phyloP scores from a whole-genome alignment of 2,888 invertebrate genomes.

The Dynastes grantii region DNA sequence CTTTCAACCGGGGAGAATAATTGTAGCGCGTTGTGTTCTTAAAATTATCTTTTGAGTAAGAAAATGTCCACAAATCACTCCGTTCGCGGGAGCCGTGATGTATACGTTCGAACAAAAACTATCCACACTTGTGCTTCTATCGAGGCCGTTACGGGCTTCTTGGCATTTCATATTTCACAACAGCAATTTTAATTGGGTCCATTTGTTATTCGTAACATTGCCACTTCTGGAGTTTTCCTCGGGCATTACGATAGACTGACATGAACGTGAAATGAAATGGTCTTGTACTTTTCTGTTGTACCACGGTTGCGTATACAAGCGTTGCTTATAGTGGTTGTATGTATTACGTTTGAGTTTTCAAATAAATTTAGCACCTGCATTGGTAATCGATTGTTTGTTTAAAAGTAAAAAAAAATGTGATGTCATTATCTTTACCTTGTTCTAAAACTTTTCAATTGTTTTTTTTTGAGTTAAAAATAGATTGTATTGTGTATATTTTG shows the following conservation, averaged over 20 bases:
- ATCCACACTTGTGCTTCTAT: conserved; percentile 40
- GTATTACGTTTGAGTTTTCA: background rate
- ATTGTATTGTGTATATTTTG: too few species aligned
- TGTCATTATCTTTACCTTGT: too few species aligned
- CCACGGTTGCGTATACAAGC: background rate
- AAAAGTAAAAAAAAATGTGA: too few species aligned
- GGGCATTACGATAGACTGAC: conserved; percentile 31
- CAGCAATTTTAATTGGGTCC: conserved; percentile 45
- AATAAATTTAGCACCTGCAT: background rate
- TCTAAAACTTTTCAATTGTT: too few species aligned
- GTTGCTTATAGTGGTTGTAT: background rate
- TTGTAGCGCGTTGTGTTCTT: conserved; percentile 32
- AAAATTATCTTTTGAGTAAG: conserved; percentile 37
- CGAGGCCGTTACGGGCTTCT: conserved; percentile 32
- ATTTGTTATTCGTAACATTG: conserved; percentile 40
- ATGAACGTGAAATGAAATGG: conserved; percentile 20
- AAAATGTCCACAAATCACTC: conserved; percentile 38
- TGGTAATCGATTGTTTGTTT: too few species aligned
- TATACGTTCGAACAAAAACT: conserved; percentile 33
- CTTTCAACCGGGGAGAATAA: conserved; percentile 22
- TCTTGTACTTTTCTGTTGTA: background rate
- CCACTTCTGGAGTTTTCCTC: conserved; percentile 33
- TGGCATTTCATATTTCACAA: conserved; percentile 47
- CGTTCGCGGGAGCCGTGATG: conserved; percentile 10
- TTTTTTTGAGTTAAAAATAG: too few species aligned